Base-by-base conservation (phyloP, 64 coral and sea anemone genomes). In the Actinia equina region DNA sequence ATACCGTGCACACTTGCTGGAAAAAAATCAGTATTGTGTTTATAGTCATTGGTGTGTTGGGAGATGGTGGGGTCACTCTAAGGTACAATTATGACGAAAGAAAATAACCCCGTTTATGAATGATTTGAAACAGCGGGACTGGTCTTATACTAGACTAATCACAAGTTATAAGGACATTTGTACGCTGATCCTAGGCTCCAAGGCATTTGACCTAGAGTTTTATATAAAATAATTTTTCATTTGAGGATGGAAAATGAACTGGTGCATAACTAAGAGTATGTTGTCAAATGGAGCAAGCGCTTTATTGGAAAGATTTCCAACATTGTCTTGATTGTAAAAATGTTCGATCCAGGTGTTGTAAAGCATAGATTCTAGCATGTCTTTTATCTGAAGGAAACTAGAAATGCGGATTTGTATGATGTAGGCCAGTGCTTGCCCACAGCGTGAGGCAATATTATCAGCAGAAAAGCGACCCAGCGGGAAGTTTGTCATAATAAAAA, bases 401-500 rank as follows among this genome's bases (percentile, higher is more conserved):
- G 89, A 89, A 92, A 91, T 78, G 89, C 89, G 89, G 71, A 95
- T 95, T 95, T 89, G 86, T 89, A 95, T 95, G 89, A 89, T 91
- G 91, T 88, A 95, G 89, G 70, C 83, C 79, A 91, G 89, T 86
- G 78, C 69, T 74, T 74, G n/a, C 25, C 44, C 94, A 64, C 94
- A 93, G 94, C 94, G 92, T 97, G 94, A 79, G 88, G 88, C 83
- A 71, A 91, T 84, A 93, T 97, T 97, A 97, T 93, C 91, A 82
- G 58, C 61, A 85, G 84, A 97, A 95, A 97, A 93, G 94, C 92
- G 88, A 55, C 94, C 57, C 94, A 97, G 94, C 94, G 86, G 91
- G 94, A 79, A 89, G 88, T 88, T 97, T 90, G 83, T 93, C 92
- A 97, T 97, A 97, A 97, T 93, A 97, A 93, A 97, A 97, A 97